Evolutionary conservation across 1,140 invertebrate species (phyloP).

Genomic region (Neotoxoptera formosana): DNA sequence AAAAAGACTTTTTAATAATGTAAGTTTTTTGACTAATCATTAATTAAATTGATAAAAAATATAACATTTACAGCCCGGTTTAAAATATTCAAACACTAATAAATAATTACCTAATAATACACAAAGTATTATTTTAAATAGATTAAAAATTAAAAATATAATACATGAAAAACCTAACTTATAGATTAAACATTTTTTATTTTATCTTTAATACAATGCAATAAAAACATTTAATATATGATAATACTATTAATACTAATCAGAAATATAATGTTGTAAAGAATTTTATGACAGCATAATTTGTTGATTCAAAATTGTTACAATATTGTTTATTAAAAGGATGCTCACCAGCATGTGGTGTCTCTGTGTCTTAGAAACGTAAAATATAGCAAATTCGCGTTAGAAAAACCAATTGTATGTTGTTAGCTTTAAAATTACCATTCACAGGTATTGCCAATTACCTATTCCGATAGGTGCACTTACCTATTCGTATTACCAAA

Average conservation of each 20-base stretch:
- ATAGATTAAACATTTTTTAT: neutral
- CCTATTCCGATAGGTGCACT: too few species aligned
- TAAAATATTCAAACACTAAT: neutral
- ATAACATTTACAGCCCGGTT: neutral
- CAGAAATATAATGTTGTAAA: neutral
- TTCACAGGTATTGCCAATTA: too few species aligned
- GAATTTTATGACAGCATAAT: neutral
- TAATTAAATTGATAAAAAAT: neutral
- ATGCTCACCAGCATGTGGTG: neutral
- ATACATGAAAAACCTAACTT: neutral
- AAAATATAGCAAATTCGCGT: neutral
- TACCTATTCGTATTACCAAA: too few species aligned
- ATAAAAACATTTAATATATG: neutral
- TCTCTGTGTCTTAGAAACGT: neutral
- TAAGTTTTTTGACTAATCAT: neutral
- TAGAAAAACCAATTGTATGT: neutral
- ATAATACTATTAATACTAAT: neutral
- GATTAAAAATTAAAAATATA: neutral
- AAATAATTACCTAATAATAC: neutral
- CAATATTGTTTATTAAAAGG: neutral
- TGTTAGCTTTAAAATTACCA: neutral
- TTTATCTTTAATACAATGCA: constrained; percentile 24
- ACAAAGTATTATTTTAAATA: neutral
- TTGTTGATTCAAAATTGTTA: neutral
- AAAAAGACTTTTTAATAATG: neutral